These are phyloP conservation scores for Helicoverpa assulta DNA, from an alignment of 2,888 invertebrate species.

Conservation along the genomic window DNA sequence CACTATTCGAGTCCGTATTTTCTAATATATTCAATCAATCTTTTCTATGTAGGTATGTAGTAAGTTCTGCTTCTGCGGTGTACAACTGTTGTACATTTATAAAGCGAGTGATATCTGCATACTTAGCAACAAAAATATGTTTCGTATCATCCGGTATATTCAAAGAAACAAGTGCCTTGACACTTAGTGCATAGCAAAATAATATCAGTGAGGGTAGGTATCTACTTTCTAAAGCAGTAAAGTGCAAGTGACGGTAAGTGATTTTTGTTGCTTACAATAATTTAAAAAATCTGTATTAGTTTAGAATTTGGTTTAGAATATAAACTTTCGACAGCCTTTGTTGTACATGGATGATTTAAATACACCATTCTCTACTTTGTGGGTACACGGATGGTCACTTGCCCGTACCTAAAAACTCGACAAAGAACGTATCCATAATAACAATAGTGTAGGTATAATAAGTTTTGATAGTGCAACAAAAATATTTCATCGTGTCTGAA, in stretches of 20 bases:
- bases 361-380: constrained; percentile 29
- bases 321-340: constrained; percentile 54
- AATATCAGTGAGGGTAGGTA: constrained; percentile 28
- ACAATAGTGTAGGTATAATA: constrained; percentile 16
- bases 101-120: constrained; percentile 22
- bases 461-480: constrained; percentile 53
- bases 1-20: constrained; percentile 58
- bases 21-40: constrained; percentile 40
- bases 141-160: constrained; percentile 12
- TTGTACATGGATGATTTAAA: constrained; percentile 37
- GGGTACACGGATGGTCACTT: constrained; percentile 42
- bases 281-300: constrained; percentile 40
- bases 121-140: constrained; percentile 18
- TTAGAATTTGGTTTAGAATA: constrained; percentile 61
- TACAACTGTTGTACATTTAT: constrained; percentile 7
- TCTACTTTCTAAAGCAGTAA: constrained; percentile 24
- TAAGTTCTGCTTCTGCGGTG: constrained; percentile 23
- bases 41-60: constrained; percentile 12
- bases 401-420: constrained; percentile 25
- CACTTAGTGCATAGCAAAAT: constrained; percentile 28
- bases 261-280: constrained; percentile 48
- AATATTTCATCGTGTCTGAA: constrained; percentile 34
- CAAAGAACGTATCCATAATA: constrained; percentile 17
- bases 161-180: constrained; percentile 32
- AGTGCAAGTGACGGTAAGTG: constrained; percentile 45